phyloP scores from a whole-genome alignment of 2,113 vertebrate species.

The Amphilophus citrinellus region DNA sequence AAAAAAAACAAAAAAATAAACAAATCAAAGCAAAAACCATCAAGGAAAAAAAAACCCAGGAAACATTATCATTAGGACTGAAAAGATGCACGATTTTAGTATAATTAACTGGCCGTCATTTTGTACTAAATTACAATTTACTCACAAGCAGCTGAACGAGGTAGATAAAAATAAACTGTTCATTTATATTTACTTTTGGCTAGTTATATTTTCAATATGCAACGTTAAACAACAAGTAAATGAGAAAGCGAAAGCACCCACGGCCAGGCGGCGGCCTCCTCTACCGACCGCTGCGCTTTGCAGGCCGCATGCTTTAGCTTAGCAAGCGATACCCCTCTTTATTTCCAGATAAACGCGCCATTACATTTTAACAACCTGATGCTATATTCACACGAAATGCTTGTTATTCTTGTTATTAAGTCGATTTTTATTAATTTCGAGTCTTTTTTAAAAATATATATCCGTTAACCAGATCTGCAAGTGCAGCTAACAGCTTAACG shows the following conservation, averaged over 20 bases:
- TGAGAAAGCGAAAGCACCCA: background rate
- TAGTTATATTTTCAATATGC: background rate
- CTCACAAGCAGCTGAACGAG: background rate
- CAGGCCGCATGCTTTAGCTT: conserved; percentile 42
- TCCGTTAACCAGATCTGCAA: background rate
- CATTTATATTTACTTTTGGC: background rate
- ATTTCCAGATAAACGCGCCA: background rate
- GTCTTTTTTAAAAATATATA: background rate
- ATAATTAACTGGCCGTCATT: conserved; percentile 15
- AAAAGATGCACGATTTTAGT: background rate
- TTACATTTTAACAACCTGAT: background rate
- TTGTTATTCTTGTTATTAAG: background rate
- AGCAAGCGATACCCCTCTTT: background rate
- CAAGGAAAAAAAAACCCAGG: conserved; percentile 25
- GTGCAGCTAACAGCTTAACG: background rate
- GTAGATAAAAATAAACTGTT: background rate
- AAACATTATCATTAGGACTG: conserved; percentile 14
- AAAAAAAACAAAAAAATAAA: conserved; percentile 38
- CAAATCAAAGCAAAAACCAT: background rate
- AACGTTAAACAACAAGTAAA: background rate
- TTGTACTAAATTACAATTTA: background rate
- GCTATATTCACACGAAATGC: background rate
- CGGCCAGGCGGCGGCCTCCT: background rate
- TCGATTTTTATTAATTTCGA: background rate
- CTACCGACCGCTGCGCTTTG: background rate